Evolutionary conservation across 2,888 invertebrate species (phyloP).

Genomic region (Oxytorus armatus): DNA sequence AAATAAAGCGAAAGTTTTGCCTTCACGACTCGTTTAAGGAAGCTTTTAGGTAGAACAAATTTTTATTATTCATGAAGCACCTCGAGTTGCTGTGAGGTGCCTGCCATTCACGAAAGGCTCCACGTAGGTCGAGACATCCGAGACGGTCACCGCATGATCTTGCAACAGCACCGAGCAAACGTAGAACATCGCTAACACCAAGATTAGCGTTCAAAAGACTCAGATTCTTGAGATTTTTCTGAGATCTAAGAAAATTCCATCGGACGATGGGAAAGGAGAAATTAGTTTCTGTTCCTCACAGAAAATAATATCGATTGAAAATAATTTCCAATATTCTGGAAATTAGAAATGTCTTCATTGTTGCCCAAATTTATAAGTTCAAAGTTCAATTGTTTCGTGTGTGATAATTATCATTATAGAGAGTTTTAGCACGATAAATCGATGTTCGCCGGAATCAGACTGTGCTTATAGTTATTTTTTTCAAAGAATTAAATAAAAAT

Average conservation of each 20-base stretch:
- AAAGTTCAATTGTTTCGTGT: too few relatives aligned
- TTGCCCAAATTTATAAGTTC: too few relatives aligned
- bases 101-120: constrained; percentile 84
- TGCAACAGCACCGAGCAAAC: constrained; percentile 83
- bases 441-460: too few relatives aligned
- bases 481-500: too few relatives aligned
- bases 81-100: constrained; percentile 80
- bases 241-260: constrained; percentile 79
- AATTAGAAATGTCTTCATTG: too few relatives aligned
- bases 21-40: background rate
- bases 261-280: too few relatives aligned
- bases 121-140: constrained; percentile 83
- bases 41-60: background rate
- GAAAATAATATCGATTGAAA: too few relatives aligned
- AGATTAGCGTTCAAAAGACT: constrained; percentile 84
- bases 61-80: constrained; percentile 67
- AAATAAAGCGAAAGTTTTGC: constrained; percentile 66
- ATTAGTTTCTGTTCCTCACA: background rate
- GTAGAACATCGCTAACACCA: constrained; percentile 83
- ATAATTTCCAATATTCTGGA: too few relatives aligned
- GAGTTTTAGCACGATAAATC: too few relatives aligned
- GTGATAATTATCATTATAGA: too few relatives aligned
- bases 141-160: constrained; percentile 81
- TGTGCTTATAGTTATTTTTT: too few relatives aligned
- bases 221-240: constrained; percentile 82